A percentile compares a stretch with the other conserved stretches of the same genome.
Evolutionary conservation across 2,113 vertebrate genomes (phyloP).

Genomic region (Arvicanthis niloticus): DNA sequence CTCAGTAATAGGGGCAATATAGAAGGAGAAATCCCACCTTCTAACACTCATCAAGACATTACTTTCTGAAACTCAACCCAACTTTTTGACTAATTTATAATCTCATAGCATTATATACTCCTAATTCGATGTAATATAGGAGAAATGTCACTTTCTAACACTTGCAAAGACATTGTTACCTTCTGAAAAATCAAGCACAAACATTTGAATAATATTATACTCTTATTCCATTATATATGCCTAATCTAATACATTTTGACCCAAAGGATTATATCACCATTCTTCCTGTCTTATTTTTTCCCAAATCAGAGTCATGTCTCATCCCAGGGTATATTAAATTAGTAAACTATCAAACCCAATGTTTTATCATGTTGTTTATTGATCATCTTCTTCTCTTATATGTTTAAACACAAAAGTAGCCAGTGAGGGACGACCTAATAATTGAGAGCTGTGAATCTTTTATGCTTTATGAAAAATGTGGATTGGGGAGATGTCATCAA

Average conservation of each 20-base stretch:
- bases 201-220: no score
- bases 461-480: not conserved
- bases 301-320: not conserved
- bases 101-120: not conserved
- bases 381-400: not conserved
- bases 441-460: not conserved
- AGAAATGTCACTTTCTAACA: no score
- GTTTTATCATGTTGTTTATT: not conserved
- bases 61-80: not conserved
- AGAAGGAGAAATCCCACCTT: not conserved
- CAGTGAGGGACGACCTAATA: not conserved
- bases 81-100: not conserved
- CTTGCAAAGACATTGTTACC: no score
- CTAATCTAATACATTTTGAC: no score
- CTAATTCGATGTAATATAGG: not conserved
- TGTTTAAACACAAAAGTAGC: not conserved
- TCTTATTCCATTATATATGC: no score
- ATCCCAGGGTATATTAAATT: not conserved
- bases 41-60: not conserved
- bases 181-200: no score
- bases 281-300: not conserved
- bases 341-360: not conserved
- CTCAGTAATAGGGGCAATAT: not conserved
- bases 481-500: not conserved
- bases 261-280: no score